Conservation (phyloP, 2,888 invertebrate species). For the Lottia gigantea region DNA sequence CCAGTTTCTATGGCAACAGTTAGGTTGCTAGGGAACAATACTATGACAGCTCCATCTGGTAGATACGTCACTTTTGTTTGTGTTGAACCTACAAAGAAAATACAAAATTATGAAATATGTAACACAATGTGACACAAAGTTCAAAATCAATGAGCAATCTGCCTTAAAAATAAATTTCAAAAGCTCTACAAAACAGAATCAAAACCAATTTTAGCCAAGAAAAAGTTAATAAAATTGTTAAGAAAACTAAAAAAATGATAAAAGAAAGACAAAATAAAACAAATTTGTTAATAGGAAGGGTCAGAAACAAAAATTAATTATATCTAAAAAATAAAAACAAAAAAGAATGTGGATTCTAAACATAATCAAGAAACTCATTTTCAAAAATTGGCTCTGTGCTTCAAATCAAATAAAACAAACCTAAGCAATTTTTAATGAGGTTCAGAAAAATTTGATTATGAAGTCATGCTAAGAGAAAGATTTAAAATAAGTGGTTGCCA, state of each 20-base stretch:
- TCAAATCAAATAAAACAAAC: too few species aligned
- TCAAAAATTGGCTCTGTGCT: too few species aligned
- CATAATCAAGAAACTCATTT: not conserved
- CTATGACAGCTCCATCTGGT: conserved; percentile 64
- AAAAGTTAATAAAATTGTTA: conserved; percentile 18
- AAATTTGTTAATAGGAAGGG: conserved; percentile 8
- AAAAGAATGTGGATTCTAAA: conserved; percentile 17
- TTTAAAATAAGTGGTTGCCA: too few species aligned
- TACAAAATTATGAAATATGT: conserved; percentile 7
- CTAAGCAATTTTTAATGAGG: too few species aligned
- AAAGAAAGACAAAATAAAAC: not conserved
- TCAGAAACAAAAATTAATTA: conserved; percentile 19
- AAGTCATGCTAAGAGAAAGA: too few species aligned
- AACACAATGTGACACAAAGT: not conserved
- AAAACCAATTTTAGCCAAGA: conserved; percentile 41
- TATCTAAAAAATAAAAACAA: conserved; percentile 22
- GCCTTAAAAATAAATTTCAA: not conserved
- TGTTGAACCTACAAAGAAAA: conserved; percentile 49
- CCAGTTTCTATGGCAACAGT: conserved; percentile 88
- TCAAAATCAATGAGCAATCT: not conserved
- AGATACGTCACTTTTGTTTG: conserved; percentile 64
- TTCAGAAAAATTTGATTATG: too few species aligned
- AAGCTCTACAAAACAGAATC: not conserved
- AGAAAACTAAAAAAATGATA: not conserved
- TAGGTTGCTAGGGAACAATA: conserved; percentile 66